A percentile compares a stretch with the other conserved stretches of the same genome.
phyloP scores from a whole-genome alignment of 1,140 invertebrate species.

The Neoseiulus cucumeris region DNA sequence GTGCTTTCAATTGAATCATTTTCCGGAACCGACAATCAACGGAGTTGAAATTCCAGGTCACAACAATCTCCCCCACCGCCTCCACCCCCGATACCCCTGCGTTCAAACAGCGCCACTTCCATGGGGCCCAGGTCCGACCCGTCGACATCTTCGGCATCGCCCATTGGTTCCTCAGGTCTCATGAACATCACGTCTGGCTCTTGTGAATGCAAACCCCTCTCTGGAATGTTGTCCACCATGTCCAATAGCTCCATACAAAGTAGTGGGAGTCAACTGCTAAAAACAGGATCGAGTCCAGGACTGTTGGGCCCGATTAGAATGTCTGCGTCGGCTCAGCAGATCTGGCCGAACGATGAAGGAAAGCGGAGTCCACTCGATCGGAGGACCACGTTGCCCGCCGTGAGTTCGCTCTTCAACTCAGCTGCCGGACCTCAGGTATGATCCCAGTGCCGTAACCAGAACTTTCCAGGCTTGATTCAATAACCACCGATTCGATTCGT shows the following conservation, averaged over 20 bases:
- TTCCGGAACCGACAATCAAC: not conserved
- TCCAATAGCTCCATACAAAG: not conserved
- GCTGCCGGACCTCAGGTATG: not conserved
- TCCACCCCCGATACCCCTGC: not conserved
- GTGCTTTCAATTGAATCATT: not conserved
- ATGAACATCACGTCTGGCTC: not conserved
- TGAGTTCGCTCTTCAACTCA: not conserved
- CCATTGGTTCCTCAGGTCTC: not conserved
- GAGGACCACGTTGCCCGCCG: not conserved
- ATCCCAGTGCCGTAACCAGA: not conserved
- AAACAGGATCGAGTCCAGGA: not conserved
- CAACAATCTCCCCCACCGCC: not conserved
- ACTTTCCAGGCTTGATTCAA: not conserved
- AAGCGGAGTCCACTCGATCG: not conserved
- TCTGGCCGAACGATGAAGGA: not conserved
- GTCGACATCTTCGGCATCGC: not conserved
- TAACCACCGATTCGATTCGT: not conserved
- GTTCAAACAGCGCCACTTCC: not conserved
- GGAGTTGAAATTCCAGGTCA: not conserved
- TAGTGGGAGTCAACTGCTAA: not conserved
- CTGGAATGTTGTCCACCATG: not conserved
- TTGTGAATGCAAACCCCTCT: not conserved
- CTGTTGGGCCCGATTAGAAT: not conserved
- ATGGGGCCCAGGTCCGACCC: not conserved
- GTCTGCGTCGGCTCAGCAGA: constrained; percentile 8